Percentiles rank a stretch among this genome's conserved stretches.
phyloP scores from a whole-genome alignment of 2,797 vertebrate genomes.

The Nyctalus aviator region DNA sequence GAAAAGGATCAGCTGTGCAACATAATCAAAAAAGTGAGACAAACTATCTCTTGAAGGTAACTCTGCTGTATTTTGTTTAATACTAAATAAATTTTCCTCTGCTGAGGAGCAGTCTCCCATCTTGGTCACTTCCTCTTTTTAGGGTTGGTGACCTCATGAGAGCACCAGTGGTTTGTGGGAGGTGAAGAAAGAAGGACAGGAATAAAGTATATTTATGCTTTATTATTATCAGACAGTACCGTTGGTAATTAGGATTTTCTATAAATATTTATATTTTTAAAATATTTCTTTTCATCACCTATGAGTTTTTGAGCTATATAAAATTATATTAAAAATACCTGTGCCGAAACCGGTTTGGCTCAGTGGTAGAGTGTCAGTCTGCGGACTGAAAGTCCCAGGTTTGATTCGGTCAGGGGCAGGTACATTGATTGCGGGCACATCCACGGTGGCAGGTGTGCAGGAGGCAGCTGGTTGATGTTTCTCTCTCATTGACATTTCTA shows the following conservation, averaged over 20 bases:
- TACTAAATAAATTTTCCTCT: not conserved
- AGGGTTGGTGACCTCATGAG: not conserved
- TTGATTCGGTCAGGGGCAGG: too few species aligned
- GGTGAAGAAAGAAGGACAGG: not conserved
- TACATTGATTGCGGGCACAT: too few species aligned
- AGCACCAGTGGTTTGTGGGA: not conserved
- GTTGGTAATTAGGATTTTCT: not conserved
- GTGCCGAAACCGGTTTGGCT: too few species aligned
- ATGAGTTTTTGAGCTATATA: not conserved
- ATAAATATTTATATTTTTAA: conserved; percentile 29
- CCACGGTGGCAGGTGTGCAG: too few species aligned
- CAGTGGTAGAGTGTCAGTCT: too few species aligned
- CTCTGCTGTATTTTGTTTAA: conserved; percentile 34
- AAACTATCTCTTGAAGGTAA: not conserved
- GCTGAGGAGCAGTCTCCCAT: not conserved
- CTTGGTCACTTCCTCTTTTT: not conserved
- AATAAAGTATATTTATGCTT: not conserved
- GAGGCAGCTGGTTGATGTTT: too few species aligned
- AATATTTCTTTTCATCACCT: not conserved
- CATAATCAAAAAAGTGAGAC: not conserved
- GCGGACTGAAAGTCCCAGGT: too few species aligned
- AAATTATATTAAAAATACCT: not conserved
- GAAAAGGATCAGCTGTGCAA: not conserved
- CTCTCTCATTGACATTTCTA: too few species aligned
- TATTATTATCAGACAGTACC: not conserved